A percentile compares a stretch with the other conserved stretches of the same genome.
Conservation (phyloP, 2,888 invertebrate genomes). For the Archips xylosteana region DNA sequence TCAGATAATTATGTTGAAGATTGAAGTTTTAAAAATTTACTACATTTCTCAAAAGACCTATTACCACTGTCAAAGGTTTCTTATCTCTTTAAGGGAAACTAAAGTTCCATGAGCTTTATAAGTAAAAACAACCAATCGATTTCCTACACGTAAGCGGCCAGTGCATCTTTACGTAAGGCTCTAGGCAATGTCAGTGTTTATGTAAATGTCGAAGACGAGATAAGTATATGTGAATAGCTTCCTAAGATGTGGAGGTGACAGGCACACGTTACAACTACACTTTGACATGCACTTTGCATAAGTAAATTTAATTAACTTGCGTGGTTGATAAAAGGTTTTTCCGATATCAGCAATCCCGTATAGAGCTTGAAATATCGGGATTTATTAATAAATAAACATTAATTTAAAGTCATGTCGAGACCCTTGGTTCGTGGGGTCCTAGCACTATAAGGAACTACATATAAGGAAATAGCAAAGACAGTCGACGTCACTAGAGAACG, state of each 20-base stretch:
- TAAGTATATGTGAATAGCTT: constrained; percentile 7
- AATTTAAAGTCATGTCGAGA: too few species aligned
- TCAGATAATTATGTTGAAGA: too few species aligned
- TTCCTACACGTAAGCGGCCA: constrained; percentile 63
- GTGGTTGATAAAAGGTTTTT: neutral
- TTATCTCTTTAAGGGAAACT: neutral
- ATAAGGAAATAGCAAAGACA: too few species aligned
- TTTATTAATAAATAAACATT: too few species aligned
- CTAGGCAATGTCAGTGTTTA: constrained; percentile 69
- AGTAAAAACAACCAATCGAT: neutral
- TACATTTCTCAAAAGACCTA: too few species aligned
- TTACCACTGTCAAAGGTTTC: neutral
- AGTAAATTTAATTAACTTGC: neutral
- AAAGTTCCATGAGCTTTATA: neutral
- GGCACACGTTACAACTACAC: neutral
- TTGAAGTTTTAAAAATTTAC: too few species aligned
- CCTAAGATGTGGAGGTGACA: constrained; percentile 8
- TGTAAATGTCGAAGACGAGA: constrained; percentile 55
- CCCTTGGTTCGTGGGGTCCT: too few species aligned
- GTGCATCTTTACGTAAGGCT: constrained; percentile 75
- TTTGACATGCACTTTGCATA: too few species aligned
- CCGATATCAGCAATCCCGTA: neutral
- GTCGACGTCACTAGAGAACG: too few species aligned
- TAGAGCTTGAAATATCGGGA: neutral
- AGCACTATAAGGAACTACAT: too few species aligned